Base-by-base conservation (phyloP, 2,888 invertebrate species). In the Eupithecia tripunctaria region DNA sequence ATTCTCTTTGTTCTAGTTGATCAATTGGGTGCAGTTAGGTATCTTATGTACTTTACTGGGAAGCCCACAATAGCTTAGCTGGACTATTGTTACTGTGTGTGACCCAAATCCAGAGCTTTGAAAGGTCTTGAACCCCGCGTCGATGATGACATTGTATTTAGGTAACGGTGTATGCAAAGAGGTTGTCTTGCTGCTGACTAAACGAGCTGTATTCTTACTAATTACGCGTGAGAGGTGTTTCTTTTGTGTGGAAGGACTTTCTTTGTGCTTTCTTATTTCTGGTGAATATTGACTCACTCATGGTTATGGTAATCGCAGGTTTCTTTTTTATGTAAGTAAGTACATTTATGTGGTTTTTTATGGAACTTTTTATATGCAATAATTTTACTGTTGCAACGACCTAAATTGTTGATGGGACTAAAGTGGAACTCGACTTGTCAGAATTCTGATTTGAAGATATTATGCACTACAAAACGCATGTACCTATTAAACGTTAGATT, bases 1-100 rank as follows among this genome's bases (percentile, higher is more conserved):
- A 69, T 69, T 72, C 65, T 75, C 67, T 75, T 71, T 74, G 69
- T 69, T 65, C 38, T 70, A 68, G 60, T 72, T n/a, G 64, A 75
- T 68, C 59, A 67, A 72, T 47, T 65, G 59, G n/a, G 62, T 41
- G 62, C 62, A 60, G 51, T 56, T 25, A 47, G 7, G 47, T 38
- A 56, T 43, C 43, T 38, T 43, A 38, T 25, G 67, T 41, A 66
- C 68, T 6, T 38, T 64, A 25, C 64, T 21, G 21, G 18, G 3
- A 21, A 64, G 36, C 1, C 38, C 25, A 64, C 36, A 64, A 36
- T 38, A 38, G 38, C n/a, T n/a, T 64, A 65, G 68, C 51, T 68
- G 60, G 71, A 66, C 47, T 64, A 64, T 64, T 64, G 64, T 64
- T 38, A 15, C 43, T 63, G 56, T 36, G 32, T 63, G 56, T 36